A percentile compares a stretch with the other conserved stretches of the same genome.
phyloP scores from a whole-genome alignment of 2,888 invertebrate species.

The Euphydryas editha region DNA sequence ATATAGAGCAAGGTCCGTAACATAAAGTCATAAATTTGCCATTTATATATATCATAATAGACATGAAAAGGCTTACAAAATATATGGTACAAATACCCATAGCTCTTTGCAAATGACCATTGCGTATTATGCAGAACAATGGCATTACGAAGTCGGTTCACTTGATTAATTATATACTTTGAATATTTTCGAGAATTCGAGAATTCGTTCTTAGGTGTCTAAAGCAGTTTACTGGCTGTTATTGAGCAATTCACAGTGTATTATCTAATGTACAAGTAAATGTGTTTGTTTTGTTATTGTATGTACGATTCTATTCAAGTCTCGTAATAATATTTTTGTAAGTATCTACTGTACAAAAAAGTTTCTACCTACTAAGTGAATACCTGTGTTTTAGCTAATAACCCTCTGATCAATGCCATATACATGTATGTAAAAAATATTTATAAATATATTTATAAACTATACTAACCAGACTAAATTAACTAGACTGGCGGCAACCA shows the following conservation, averaged over 20 bases:
- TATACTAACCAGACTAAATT: too few species aligned
- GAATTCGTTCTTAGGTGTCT: background rate
- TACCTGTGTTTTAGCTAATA: too few species aligned
- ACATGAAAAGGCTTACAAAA: background rate
- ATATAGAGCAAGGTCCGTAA: background rate
- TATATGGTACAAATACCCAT: background rate
- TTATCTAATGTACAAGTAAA: background rate
- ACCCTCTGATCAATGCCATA: too few species aligned
- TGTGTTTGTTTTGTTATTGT: background rate
- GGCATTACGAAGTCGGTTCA: slow-evolving; percentile 22
- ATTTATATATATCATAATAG: slow-evolving; percentile 1
- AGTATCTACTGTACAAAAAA: too few species aligned
- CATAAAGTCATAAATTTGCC: background rate
- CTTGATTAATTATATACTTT: slow-evolving; percentile 12
- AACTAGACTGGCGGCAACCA: too few species aligned
- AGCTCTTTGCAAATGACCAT: slow-evolving; percentile 11
- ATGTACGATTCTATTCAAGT: background rate
- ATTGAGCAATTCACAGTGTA: background rate
- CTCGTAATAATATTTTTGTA: background rate
- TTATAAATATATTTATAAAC: too few species aligned
- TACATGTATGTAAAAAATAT: too few species aligned
- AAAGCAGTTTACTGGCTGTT: background rate
- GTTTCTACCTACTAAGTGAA: too few species aligned
- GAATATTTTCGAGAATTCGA: slow-evolving; percentile 15
- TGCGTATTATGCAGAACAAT: slow-evolving; percentile 18